Evolutionary conservation across 1,140 invertebrate species (phyloP), one percentile per base, ranked within the genome.

Genomic region (Lepidurus apus): DNA sequence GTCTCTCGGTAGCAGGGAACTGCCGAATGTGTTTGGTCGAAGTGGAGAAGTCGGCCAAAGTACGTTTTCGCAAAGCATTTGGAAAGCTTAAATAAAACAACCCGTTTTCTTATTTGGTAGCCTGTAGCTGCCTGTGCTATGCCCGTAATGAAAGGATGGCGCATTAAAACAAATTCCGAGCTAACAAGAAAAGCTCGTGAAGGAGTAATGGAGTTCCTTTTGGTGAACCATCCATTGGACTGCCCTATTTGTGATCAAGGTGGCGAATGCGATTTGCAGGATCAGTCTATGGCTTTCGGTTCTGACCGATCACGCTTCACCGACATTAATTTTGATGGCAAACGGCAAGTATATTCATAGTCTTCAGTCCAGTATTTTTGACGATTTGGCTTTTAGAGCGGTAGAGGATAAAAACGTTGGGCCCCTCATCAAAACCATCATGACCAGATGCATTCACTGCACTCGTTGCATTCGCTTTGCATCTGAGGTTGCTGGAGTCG

Each of bases 231-330:
- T 88, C 98, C 98, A 0, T 86, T 99, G 24, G 98, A 99, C 87
- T 99, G 98, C 86, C 98, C 98, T 9, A 99, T 99, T 86, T 99
- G 98, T 89, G 98, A 99, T 87, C 98, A 98, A 86, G 98, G 97
- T 78, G 98, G 98, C n/a, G 98, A 99, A 88, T 99, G 97, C 87
- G 97, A 99, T 87, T 88, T 99, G 10, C 93, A 98, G 88, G 97
- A 98, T 88, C 97, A 99, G 86, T 96, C 95, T 42, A 99, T 99
- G 97, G 93, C 94, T n/a, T 99, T 99, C 88, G 98, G 98, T 7
- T 95, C 91, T 81, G 98, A 99, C 86, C 90, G 95, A 80, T 96
- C 95, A 80, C 88, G 98, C 73, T 99, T 98, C 83, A 92, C 93
- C 79, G 97, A 98, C 84, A 98, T 96, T 80, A 90, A 95, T 82